A percentile compares a stretch with the other conserved stretches of the same genome.
Evolutionary conservation across 2,888 invertebrate species (phyloP).

Genomic region (Melanargia galathea): DNA sequence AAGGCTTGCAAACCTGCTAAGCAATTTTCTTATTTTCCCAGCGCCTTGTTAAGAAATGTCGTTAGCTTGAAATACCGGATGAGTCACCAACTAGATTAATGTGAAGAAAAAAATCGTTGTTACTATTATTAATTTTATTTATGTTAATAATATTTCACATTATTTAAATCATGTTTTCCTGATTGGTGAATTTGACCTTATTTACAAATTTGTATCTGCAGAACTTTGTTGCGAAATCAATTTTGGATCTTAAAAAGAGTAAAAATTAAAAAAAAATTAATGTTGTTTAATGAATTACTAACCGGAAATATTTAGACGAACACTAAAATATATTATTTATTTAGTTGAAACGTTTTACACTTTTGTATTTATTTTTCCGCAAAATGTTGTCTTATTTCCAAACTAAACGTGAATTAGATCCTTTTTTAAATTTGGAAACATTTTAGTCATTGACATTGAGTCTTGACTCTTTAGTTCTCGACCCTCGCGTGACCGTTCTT

Average conservation of each 20-base stretch:
- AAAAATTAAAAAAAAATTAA: no score
- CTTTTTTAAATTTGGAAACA: no score
- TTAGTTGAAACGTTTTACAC: no score
- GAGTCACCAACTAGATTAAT: background rate
- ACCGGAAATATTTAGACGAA: no score
- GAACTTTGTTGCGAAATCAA: background rate
- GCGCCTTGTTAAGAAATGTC: slow-evolving; percentile 6
- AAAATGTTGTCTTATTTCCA: no score
- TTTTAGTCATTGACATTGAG: background rate
- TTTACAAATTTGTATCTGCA: background rate
- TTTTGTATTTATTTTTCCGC: no score
- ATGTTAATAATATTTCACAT: background rate
- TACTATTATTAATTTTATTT: background rate
- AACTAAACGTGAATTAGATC: no score
- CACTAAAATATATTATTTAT: no score
- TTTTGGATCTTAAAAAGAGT: no score
- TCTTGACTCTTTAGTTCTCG: background rate
- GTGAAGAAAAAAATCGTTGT: background rate
- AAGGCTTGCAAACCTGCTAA: background rate
- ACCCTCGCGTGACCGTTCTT: slow-evolving; percentile 53
- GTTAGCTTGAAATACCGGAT: background rate
- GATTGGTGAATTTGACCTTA: background rate
- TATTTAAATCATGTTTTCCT: background rate
- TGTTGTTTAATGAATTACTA: no score
- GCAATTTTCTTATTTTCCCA: slow-evolving; percentile 10